Conservation (phyloP, 2,888 invertebrate genomes). For the Cyrtodaria siliqua region DNA sequence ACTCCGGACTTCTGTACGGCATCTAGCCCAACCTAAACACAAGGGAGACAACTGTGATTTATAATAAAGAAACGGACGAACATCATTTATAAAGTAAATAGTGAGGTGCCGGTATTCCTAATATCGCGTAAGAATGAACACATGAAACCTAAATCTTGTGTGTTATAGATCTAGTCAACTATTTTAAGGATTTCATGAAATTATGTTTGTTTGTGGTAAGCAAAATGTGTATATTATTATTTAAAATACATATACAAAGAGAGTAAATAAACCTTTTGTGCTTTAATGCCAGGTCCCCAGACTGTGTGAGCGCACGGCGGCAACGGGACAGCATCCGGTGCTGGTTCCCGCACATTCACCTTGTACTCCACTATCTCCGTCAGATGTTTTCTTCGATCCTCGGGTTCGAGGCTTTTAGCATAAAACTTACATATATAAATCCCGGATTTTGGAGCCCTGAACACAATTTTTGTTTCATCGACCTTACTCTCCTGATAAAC, state of each 20-base stretch:
- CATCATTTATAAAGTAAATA: no score
- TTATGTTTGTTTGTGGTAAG: no score
- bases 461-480: conserved; percentile 63
- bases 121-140: no score
- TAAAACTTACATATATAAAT: conserved; percentile 67
- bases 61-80: no score
- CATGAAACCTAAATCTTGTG: no score
- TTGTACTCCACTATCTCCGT: conserved; percentile 70
- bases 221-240: no score
- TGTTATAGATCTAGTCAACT: no score
- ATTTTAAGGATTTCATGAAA: no score
- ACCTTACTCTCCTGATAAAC: conserved; percentile 66
- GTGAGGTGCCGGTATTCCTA: no score
- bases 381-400: conserved; percentile 57
- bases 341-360: conserved; percentile 63
- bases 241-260: no score
- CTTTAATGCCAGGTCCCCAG: conserved; percentile 68
- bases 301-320: conserved; percentile 66
- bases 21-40: conserved; percentile 63
- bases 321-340: conserved; percentile 67
- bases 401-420: conserved; percentile 60
- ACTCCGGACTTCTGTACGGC: conserved; percentile 50
- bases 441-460: conserved; percentile 65
- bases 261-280: conserved; percentile 48
- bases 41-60: no score